phyloP scores from a whole-genome alignment of 2,797 vertebrate genomes.

The Neostethus bicornis region DNA sequence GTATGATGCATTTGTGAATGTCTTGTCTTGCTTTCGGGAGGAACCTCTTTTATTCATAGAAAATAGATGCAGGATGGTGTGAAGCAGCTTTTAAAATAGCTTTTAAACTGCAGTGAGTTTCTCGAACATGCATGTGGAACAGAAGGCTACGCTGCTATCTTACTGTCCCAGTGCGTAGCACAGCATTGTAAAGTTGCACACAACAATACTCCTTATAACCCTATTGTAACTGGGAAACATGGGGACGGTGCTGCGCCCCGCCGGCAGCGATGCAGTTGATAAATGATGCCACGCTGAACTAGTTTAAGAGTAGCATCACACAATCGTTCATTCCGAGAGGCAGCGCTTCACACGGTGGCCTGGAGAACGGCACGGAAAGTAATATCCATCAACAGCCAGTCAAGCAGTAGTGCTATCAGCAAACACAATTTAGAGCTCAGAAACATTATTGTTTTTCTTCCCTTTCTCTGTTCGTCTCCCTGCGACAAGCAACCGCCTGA shows the following conservation, averaged over 20 bases:
- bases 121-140: slow-evolving; percentile 23
- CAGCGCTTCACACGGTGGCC: slow-evolving; percentile 64
- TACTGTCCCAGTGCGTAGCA: slow-evolving; percentile 32
- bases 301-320: slow-evolving; percentile 76
- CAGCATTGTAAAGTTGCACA: slow-evolving; percentile 51
- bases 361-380: slow-evolving; percentile 69
- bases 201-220: slow-evolving; percentile 50
- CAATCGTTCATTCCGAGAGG: slow-evolving; percentile 76
- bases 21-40: slow-evolving; percentile 21
- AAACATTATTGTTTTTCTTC: slow-evolving; percentile 73
- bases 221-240: slow-evolving; percentile 65
- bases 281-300: slow-evolving; percentile 74
- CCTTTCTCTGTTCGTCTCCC: slow-evolving; percentile 51
- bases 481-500: slow-evolving; percentile 61
- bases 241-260: slow-evolving; percentile 51
- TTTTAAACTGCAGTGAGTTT: slow-evolving; percentile 14
- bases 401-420: slow-evolving; percentile 76
- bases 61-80: slow-evolving; percentile 27
- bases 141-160: slow-evolving; percentile 24
- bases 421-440: slow-evolving; percentile 78
- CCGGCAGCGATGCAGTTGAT: slow-evolving; percentile 68
- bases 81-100: slow-evolving; percentile 39
- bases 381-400: slow-evolving; percentile 81
- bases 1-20: slow-evolving; percentile 28
- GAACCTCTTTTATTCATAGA: slow-evolving; percentile 20